A percentile compares a stretch with the other conserved stretches of the same genome.
These are phyloP conservation scores for Drosophila paulistorum DNA, from an alignment of 1,140 invertebrate genomes.

Conservation along the genomic window DNA sequence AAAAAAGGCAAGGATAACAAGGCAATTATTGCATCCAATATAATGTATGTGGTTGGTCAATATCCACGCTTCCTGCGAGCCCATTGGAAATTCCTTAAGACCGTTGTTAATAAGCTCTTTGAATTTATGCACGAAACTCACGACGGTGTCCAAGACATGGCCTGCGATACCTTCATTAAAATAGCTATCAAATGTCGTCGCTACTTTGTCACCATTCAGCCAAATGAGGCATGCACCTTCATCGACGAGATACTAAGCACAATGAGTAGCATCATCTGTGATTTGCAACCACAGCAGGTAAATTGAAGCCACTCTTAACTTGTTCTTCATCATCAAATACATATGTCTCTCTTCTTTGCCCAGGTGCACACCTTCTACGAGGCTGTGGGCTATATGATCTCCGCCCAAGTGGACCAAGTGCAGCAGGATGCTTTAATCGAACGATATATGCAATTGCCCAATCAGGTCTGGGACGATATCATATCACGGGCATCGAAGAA, in stretches of 20 bases:
- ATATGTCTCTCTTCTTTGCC: background rate
- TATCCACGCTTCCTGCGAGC: slow-evolving; percentile 99
- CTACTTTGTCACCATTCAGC: slow-evolving; percentile 98
- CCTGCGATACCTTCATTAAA: slow-evolving; percentile 99
- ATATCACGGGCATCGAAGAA: slow-evolving; percentile 98
- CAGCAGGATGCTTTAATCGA: slow-evolving; percentile 97
- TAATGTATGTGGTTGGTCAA: slow-evolving; percentile 99
- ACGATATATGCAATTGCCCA: slow-evolving; percentile 98
- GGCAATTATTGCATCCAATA: slow-evolving; percentile 99
- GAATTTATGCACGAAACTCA: slow-evolving; percentile 99
- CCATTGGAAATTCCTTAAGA: slow-evolving; percentile 99
- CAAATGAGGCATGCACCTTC: slow-evolving; percentile 98
- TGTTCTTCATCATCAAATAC: too few species aligned
- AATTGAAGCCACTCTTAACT: too few species aligned
- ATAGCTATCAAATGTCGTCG: slow-evolving; percentile 99
- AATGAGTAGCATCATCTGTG: slow-evolving; percentile 99
- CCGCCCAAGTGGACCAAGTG: slow-evolving; percentile 94
- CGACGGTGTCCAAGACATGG: slow-evolving; percentile 99
- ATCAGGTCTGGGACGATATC: slow-evolving; percentile 99
- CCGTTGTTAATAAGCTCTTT: slow-evolving; percentile 99
- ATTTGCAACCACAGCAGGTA: slow-evolving; percentile 97
- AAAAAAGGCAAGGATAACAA: slow-evolving; percentile 99
- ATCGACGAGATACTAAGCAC: slow-evolving; percentile 99
- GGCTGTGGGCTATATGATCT: slow-evolving; percentile 99
- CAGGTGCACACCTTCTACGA: slow-evolving; percentile 99